Evolutionary conservation across 2,113 vertebrate genomes (phyloP).

Genomic region (Riparia riparia): DNA sequence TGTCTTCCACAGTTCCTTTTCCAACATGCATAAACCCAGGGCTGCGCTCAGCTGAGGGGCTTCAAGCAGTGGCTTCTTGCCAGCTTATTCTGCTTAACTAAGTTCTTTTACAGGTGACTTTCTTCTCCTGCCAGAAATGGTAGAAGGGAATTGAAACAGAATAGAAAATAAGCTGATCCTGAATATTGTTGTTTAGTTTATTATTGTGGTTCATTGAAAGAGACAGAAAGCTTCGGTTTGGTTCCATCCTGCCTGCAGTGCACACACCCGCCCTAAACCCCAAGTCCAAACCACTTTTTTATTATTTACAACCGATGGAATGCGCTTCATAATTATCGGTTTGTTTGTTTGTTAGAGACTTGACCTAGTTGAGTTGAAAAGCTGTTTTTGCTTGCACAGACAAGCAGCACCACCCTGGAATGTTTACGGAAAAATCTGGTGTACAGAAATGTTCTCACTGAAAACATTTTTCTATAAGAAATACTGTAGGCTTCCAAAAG

Average conservation of each 20-base stretch:
- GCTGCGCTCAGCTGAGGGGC: background rate
- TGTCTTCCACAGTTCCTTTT: background rate
- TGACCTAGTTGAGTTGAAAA: background rate
- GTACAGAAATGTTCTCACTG: background rate
- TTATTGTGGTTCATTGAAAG: background rate
- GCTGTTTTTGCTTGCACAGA: background rate
- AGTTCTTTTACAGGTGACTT: background rate
- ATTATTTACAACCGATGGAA: background rate
- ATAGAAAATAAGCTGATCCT: background rate
- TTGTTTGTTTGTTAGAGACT: background rate
- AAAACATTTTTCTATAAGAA: background rate
- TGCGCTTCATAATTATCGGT: background rate
- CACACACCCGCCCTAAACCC: rapidly evolving
- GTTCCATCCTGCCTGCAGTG: background rate
- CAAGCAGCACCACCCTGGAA: background rate
- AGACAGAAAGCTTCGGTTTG: background rate
- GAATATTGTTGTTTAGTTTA: background rate
- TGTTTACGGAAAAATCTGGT: background rate
- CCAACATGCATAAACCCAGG: rapidly evolving
- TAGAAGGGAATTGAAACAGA: background rate
- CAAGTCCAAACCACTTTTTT: background rate
- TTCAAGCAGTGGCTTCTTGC: background rate
- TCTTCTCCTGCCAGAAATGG: background rate
- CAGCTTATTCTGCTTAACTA: background rate
- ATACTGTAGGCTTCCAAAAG: background rate